Base-by-base conservation (phyloP, 2,888 invertebrate genomes). In the Drosophila aldrichi region DNA sequence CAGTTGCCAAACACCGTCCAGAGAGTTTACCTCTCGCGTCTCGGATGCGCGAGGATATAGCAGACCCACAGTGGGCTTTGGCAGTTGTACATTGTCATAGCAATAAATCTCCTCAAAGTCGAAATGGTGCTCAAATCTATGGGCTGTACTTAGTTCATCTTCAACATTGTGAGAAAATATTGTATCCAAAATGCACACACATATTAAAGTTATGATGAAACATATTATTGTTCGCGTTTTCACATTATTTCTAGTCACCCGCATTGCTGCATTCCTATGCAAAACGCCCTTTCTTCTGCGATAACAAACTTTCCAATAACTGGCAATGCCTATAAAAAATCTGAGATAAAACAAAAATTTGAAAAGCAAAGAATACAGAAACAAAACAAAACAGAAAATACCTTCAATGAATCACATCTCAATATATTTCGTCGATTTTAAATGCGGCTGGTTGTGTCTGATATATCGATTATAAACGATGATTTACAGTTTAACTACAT, bases 1-100 rank as follows among this genome's bases (percentile, higher is more conserved):
- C 91, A 99, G 98, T 91, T 96, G 96, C 98, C 98, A 99, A 80
- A 98, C 94, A 0, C 98, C 98, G 92, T 98, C 97, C 44, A 99
- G 93, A 0, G 94, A 95, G 78, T 93, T 95, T 36, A 96, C 94
- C 91, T 97, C 96, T 72, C 99, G 94, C 0, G 96, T 96, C 92
- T 97, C 96, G 7, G 97, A 96, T 73, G 97, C 96, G 76, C 95
- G 81, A 0, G 93, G 93, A 83, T 93, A 93, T 0, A 93, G 75
- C 12, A 93, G 70, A 3, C 93, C 93, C 3, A 67, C 71, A 3
- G 91, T 92, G 14, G 61, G 51, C 29, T 34, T 67, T 2, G 88
- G 80, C 44, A 59, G 64, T 32, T 52, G 62, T 0, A 75, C 54
- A 4, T 61, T 41, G 8, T 5, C 16, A 52, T 82, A 82, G n/a